Evolutionary conservation across 2,797 vertebrate genomes (phyloP).

Genomic region (Emydoidea blandingii): DNA sequence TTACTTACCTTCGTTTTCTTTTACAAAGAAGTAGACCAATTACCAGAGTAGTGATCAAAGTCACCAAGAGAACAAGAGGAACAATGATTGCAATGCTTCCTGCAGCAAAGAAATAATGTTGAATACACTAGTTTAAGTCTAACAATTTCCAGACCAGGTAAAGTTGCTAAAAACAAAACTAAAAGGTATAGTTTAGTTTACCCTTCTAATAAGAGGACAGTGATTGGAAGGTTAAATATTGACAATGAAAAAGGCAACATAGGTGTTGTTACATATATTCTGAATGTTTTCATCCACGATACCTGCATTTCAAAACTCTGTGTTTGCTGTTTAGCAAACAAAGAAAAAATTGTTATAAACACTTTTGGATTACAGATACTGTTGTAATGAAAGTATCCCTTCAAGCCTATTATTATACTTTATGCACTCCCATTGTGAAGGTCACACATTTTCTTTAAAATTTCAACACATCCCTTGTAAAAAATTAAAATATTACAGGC

Average conservation of each 20-base stretch:
- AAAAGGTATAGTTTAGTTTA: background rate
- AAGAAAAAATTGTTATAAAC: background rate
- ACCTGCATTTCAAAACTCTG: conserved; percentile 36
- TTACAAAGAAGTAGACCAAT: conserved; percentile 95
- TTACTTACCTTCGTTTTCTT: conserved; percentile 91
- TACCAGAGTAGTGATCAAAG: conserved; percentile 94
- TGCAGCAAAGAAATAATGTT: conserved; percentile 73
- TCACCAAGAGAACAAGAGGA: conserved; percentile 94
- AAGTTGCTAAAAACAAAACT: background rate
- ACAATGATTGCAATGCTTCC: conserved; percentile 99
- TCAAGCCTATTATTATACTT: background rate
- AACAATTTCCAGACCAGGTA: background rate
- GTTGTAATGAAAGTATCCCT: background rate
- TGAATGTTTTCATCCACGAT: background rate
- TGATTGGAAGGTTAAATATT: background rate
- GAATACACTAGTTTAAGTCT: background rate
- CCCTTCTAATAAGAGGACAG: background rate
- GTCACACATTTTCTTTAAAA: background rate
- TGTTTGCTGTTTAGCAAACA: background rate
- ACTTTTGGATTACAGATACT: background rate
- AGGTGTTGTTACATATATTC: background rate
- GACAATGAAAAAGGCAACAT: background rate
- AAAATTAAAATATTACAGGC: background rate
- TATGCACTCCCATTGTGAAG: background rate
- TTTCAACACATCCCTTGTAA: background rate